Percentiles rank a stretch among this genome's conserved stretches.
Conservation (phyloP, 2,113 vertebrate genomes). For the Spizaetus ornatus region DNA sequence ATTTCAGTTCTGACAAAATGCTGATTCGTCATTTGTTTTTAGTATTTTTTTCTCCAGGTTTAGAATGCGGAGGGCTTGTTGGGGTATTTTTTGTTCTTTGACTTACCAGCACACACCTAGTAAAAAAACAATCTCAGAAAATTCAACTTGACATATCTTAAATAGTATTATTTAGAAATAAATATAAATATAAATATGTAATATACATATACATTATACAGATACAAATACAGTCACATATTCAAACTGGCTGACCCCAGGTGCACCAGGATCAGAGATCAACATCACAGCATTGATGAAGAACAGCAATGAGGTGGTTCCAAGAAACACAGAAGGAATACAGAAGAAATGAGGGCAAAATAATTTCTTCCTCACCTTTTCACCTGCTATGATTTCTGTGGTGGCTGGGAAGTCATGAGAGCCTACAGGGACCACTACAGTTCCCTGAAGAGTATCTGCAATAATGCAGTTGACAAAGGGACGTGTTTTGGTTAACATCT, state of each 20-base stretch:
- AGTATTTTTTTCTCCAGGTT: neutral
- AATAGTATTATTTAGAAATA: neutral
- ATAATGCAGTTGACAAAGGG: neutral
- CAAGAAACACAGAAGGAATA: neutral
- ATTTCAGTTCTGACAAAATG: neutral
- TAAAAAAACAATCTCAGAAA: neutral
- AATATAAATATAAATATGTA: neutral
- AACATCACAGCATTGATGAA: neutral
- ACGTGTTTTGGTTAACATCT: rapidly evolving
- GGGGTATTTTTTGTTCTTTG: neutral
- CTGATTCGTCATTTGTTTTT: neutral
- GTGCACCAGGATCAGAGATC: neutral
- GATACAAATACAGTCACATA: too few relatives aligned
- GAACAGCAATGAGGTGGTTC: neutral
- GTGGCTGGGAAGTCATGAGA: neutral
- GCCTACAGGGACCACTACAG: neutral
- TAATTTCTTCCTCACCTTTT: neutral
- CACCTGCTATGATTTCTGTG: neutral
- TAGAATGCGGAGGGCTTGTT: neutral
- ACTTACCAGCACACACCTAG: neutral
- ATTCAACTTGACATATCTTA: neutral
- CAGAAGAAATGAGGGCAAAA: neutral
- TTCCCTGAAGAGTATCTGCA: neutral
- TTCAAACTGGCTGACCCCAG: neutral
- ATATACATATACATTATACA: neutral